phyloP scores from a whole-genome alignment of 2,113 vertebrate species.

The Anhinga rufa region DNA sequence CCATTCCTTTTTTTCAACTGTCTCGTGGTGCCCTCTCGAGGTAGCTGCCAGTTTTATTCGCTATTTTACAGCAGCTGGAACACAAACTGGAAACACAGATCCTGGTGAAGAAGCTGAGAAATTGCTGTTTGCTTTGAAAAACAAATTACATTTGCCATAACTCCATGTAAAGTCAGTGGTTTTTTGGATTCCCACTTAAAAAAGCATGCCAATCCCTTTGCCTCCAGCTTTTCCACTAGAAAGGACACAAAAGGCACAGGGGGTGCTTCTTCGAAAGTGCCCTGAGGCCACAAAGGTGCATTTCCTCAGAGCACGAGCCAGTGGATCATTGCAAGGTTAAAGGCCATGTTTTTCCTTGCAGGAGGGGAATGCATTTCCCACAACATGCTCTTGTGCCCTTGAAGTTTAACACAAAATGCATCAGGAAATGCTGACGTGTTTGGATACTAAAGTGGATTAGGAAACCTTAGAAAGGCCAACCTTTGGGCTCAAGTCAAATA shows the following conservation, averaged over 20 bases:
- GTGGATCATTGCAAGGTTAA: neutral
- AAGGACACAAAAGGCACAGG: neutral
- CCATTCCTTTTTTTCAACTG: neutral
- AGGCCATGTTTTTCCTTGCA: neutral
- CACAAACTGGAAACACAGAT: neutral
- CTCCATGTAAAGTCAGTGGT: neutral
- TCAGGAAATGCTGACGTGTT: neutral
- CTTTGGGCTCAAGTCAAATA: neutral
- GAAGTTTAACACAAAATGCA: neutral
- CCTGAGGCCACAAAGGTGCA: neutral
- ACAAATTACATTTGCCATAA: neutral
- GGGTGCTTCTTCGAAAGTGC: neutral
- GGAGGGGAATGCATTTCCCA: neutral
- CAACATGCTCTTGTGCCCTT: neutral
- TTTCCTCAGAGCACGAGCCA: neutral
- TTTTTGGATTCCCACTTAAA: neutral
- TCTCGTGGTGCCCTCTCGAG: conserved; percentile 61
- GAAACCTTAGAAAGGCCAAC: neutral
- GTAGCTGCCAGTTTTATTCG: neutral
- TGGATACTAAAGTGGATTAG: neutral
- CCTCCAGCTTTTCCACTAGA: neutral
- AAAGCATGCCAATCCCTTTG: neutral
- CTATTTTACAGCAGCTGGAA: neutral
- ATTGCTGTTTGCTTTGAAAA: neutral
- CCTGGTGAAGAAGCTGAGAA: neutral